Evolutionary conservation across 2,888 invertebrate species (phyloP), one percentile per base, ranked within the genome.

Genomic region (Gisinianus flammeolus): DNA sequence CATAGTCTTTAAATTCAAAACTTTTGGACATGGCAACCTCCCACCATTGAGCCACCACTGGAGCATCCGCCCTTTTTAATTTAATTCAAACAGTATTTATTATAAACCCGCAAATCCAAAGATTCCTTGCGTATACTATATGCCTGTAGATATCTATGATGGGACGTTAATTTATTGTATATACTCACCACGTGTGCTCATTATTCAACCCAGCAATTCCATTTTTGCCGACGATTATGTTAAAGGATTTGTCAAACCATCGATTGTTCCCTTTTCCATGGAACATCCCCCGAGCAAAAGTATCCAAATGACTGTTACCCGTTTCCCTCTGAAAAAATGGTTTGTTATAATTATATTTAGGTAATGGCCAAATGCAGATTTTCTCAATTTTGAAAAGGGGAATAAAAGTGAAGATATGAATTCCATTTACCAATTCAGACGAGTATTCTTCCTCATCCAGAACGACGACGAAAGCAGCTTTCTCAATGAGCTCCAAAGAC

Each of bases 171-270:
- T 5, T 35, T 35, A 35, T 35, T 35, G 12, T 35, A 8, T 35
- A 35, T 44, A 44, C 94, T 93, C 90, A 97, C 98, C 98, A 99
- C 19, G 98, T 96, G 88, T 99, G 99, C 87, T 99, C 99, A 0
- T 96, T 95, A 89, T 98, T 98, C 87, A 98, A 96, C 72, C 98
- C 98, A 86, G 96, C 96, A 86, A 94, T 91, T 83, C 96, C 98
- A 88, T 98, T 98, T 77, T 90, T 92, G 82, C 94, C 94, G 86
- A 99, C 91, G 86, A 98, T 96, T 26, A 99, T 89, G 76, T 95
- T 98, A 88, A 99, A 98, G 2, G 97, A 96, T 88, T 99, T 99
- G 89, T 99, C 98, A 87, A 97, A 98, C 98, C 98, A 99, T 79
- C 98, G 91, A 88, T 99, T 94, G 87, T 94, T 92, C 6, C 98